Percentiles rank a stretch among this genome's conserved stretches.
phyloP scores from a whole-genome alignment of 2,797 vertebrate species.

The Coluber constrictor region DNA sequence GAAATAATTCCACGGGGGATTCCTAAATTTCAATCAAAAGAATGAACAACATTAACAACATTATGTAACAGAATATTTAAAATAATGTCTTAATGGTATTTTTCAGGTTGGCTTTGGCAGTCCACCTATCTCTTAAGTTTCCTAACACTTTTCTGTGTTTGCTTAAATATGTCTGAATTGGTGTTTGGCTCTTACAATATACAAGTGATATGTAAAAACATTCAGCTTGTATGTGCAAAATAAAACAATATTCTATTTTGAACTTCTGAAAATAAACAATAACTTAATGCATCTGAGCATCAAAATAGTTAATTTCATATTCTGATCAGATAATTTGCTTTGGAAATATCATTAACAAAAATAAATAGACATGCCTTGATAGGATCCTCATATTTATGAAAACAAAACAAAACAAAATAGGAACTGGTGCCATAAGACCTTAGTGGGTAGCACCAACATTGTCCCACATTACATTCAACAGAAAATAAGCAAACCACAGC shows the following conservation, averaged over 20 bases:
- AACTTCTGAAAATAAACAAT: not conserved
- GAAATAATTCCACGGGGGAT: not conserved
- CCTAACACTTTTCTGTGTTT: not conserved
- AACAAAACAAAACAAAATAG: not conserved
- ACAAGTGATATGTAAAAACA: not conserved
- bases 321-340: not conserved
- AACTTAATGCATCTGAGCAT: not conserved
- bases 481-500: not conserved
- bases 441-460: not conserved
- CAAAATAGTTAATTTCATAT: not conserved
- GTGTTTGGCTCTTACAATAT: not conserved
- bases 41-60: not conserved
- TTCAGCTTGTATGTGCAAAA: not conserved
- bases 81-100: not conserved
- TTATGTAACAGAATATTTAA: not conserved
- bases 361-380: not conserved
- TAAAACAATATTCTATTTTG: not conserved
- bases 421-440: not conserved
- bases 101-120: not conserved
- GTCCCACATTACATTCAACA: not conserved
- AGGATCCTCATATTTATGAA: not conserved
- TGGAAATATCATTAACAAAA: not conserved
- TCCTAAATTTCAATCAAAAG: not conserved
- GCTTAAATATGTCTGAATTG: not conserved
- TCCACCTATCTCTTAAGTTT: not conserved